phyloP scores from a whole-genome alignment of 2,888 invertebrate genomes.

The Neocrepidodera transversa region DNA sequence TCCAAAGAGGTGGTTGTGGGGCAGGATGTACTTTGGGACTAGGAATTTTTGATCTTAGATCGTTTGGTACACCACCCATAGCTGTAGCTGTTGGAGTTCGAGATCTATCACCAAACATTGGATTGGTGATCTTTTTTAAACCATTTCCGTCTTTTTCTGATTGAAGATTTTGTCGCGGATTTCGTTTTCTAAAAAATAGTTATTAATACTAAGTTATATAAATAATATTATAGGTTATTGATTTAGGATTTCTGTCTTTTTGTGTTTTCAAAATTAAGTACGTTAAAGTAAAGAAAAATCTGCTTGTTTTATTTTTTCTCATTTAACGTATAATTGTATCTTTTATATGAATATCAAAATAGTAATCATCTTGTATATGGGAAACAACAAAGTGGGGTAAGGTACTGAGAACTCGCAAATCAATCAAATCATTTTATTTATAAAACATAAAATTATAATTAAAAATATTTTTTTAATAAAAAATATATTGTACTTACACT shows the following conservation, averaged over 20 bases:
- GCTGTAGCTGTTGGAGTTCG: slow-evolving; percentile 58
- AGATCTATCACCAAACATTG: slow-evolving; percentile 54
- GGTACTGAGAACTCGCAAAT: too few relatives aligned
- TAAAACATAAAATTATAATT: too few relatives aligned
- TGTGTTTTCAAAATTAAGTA: too few relatives aligned
- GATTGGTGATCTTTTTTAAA: slow-evolving; percentile 52
- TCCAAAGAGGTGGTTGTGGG: slow-evolving; percentile 67
- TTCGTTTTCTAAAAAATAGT: slow-evolving; percentile 42
- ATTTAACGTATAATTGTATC: too few relatives aligned
- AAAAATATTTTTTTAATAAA: background rate
- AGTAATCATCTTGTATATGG: too few relatives aligned
- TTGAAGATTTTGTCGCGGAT: slow-evolving; percentile 52
- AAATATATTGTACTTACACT: slow-evolving; percentile 63
- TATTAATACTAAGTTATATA: slow-evolving; percentile 2
- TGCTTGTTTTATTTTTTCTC: too few relatives aligned
- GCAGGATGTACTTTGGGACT: slow-evolving; percentile 62
- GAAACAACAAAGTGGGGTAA: too few relatives aligned
- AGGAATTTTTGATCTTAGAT: slow-evolving; percentile 55
- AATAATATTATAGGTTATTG: too few relatives aligned
- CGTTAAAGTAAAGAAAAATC: too few relatives aligned
- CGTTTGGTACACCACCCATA: slow-evolving; percentile 59
- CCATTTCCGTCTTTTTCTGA: slow-evolving; percentile 46
- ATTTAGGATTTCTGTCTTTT: too few relatives aligned
- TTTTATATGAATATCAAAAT: too few relatives aligned
- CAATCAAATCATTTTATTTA: too few relatives aligned